Percentiles rank a stretch among this genome's conserved stretches.
Conservation (phyloP, 1,140 invertebrate genomes). For the Drosophila melanica region DNA sequence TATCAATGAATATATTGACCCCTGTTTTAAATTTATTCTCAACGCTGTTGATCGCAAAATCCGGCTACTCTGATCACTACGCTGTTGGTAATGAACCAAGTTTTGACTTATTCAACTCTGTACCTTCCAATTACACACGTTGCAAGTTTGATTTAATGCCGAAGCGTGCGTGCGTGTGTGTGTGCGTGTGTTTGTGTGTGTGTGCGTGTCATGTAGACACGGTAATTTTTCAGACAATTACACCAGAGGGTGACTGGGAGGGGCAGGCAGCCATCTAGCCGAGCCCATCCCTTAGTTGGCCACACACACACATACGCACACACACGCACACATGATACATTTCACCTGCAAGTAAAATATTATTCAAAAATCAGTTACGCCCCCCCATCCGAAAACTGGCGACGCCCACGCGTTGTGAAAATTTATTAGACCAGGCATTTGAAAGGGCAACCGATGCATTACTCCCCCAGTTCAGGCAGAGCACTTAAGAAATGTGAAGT, state of each 20-base stretch:
- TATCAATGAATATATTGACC: too few species aligned
- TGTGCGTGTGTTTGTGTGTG: constrained; percentile 32
- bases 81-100: background rate
- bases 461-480: background rate
- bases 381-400: constrained; percentile 29
- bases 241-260: constrained; percentile 20
- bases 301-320: constrained; percentile 62
- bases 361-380: constrained; percentile 77
- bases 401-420: constrained; percentile 53
- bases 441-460: constrained; percentile 39
- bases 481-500: constrained; percentile 62
- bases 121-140: constrained; percentile 31
- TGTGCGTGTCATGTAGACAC: constrained; percentile 77
- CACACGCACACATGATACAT: constrained; percentile 68
- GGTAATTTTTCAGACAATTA: constrained; percentile 80
- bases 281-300: background rate
- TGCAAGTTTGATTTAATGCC: constrained; percentile 71
- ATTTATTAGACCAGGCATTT: constrained; percentile 69
- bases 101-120: background rate
- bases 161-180: constrained; percentile 67
- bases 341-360: constrained; percentile 77
- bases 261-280: background rate
- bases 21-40: background rate
- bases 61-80: background rate
- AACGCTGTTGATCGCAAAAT: background rate